These are phyloP conservation scores for Sebastes matsubarae DNA, from an alignment of 2,797 vertebrate genomes.

Conservation along the genomic window DNA sequence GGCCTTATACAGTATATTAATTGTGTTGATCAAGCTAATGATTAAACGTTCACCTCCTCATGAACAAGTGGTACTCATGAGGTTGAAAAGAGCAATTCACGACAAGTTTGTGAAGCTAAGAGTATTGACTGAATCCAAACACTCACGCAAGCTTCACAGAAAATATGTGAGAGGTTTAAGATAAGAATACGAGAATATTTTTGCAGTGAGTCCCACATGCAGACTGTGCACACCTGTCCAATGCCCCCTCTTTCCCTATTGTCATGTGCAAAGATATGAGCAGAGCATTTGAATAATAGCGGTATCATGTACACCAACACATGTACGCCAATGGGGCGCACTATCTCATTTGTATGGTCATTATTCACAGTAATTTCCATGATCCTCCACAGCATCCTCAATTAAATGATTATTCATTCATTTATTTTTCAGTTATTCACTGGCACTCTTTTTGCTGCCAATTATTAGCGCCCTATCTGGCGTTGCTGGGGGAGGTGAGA, in stretches of 20 bases:
- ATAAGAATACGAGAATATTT: background rate
- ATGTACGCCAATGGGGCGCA: background rate
- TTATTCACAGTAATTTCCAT: constrained; percentile 48
- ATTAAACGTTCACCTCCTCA: background rate
- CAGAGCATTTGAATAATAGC: background rate
- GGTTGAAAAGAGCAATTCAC: background rate
- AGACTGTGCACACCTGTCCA: background rate
- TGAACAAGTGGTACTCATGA: background rate
- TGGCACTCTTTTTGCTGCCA: background rate
- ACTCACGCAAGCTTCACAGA: background rate
- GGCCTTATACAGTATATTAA: background rate
- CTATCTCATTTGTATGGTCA: constrained; percentile 39
- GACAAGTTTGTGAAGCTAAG: background rate
- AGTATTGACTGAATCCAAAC: background rate
- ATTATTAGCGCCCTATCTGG: constrained; percentile 16
- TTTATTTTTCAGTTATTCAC: constrained; percentile 46
- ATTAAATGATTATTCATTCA: constrained; percentile 48
- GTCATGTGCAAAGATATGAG: background rate
- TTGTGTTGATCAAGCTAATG: background rate
- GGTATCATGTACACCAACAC: background rate
- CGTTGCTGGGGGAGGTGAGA: background rate
- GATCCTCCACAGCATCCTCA: constrained; percentile 24
- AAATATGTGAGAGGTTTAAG: background rate
- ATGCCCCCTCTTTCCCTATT: background rate
- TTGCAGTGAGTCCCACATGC: background rate